Conservation (phyloP, 2,888 invertebrate genomes). For the Boloria selene region DNA sequence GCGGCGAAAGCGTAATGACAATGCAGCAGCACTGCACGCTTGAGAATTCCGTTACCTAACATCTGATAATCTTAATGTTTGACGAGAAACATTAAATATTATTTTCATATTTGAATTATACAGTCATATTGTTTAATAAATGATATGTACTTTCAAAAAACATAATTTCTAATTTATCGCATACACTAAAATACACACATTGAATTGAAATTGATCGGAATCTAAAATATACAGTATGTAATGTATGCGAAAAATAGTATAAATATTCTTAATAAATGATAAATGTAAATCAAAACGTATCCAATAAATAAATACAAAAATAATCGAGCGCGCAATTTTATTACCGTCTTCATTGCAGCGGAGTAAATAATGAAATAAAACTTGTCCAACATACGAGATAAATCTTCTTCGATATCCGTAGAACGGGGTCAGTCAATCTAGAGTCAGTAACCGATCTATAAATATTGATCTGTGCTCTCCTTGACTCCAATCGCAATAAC, state of each 20-base stretch:
- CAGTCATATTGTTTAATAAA: background rate
- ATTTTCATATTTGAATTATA: background rate
- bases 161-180: no score
- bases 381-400: slow-evolving; percentile 43
- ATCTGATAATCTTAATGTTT: slow-evolving; percentile 42
- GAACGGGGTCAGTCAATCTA: slow-evolving; percentile 60
- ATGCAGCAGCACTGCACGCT: slow-evolving; percentile 44
- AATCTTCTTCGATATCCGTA: slow-evolving; percentile 53
- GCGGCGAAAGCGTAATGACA: slow-evolving; percentile 66
- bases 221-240: no score
- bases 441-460: slow-evolving; percentile 56
- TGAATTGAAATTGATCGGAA: no score
- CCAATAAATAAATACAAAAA: no score
- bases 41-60: slow-evolving; percentile 46
- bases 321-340: slow-evolving; percentile 9
- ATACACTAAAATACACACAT: no score
- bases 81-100: slow-evolving; percentile 16
- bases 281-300: no score
- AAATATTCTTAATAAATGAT: no score
- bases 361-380: slow-evolving; percentile 41
- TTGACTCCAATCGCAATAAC: slow-evolving; percentile 71
- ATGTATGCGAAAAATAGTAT: no score
- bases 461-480: slow-evolving; percentile 67
- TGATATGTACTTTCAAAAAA: background rate
- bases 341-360: slow-evolving; percentile 24